A percentile compares a stretch with the other conserved stretches of the same genome.
Evolutionary conservation across 2,113 vertebrate species (phyloP).

Genomic region (Elephas maximus): DNA sequence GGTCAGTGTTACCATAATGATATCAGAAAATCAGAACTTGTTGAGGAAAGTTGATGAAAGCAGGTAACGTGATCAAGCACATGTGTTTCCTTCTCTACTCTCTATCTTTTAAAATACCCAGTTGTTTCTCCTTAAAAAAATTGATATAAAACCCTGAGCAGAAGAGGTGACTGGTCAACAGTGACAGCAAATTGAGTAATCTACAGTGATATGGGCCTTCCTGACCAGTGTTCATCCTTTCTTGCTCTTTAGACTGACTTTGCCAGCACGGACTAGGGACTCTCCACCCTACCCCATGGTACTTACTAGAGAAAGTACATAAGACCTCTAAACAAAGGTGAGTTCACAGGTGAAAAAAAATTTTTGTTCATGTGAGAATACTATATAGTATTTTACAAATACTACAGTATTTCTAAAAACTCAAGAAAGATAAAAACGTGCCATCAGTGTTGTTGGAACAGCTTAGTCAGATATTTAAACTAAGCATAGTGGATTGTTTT

Average conservation of each 20-base stretch:
- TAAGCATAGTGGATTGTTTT: background rate
- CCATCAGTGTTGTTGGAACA: background rate
- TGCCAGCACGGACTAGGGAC: background rate
- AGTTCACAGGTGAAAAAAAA: background rate
- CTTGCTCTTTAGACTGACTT: background rate
- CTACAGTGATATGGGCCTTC: background rate
- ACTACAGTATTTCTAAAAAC: background rate
- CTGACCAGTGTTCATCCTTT: background rate
- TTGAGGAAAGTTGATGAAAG: background rate
- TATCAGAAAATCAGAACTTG: background rate
- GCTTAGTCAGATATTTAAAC: background rate
- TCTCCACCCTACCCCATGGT: background rate
- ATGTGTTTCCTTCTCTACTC: background rate
- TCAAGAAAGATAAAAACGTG: background rate
- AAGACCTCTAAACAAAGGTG: background rate
- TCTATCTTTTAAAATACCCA: no score
- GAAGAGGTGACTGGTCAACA: background rate
- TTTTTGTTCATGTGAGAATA: no score
- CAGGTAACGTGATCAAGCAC: background rate
- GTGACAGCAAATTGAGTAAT: background rate
- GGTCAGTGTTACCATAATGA: background rate
- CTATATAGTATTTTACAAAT: background rate
- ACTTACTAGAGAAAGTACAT: background rate
- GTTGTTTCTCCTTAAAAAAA: background rate
- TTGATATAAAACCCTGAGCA: background rate